These are phyloP conservation scores for Myripristis murdjan DNA, from an alignment of 2,797 vertebrate species.

Conservation along the genomic window DNA sequence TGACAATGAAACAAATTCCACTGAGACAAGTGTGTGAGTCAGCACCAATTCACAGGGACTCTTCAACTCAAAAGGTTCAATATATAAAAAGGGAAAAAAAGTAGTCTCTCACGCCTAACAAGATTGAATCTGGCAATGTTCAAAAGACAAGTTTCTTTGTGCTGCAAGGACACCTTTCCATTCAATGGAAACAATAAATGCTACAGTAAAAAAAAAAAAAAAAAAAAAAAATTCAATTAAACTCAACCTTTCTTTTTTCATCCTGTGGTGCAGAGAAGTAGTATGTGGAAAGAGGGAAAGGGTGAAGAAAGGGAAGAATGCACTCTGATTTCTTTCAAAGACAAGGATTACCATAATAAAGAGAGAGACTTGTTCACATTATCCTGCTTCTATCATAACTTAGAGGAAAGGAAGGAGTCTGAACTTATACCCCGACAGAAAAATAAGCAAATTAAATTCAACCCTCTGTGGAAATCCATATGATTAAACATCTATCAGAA, in stretches of 20 bases:
- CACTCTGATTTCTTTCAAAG: slow-evolving; percentile 44
- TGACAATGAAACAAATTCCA: slow-evolving; percentile 7
- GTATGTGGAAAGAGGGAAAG: background rate
- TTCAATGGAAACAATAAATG: slow-evolving; percentile 25
- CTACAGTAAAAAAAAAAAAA: no score
- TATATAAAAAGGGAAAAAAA: slow-evolving; percentile 1
- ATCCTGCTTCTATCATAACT: slow-evolving; percentile 31
- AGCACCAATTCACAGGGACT: background rate
- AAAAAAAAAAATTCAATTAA: slow-evolving; percentile 59
- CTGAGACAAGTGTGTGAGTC: background rate
- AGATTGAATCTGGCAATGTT: slow-evolving; percentile 21
- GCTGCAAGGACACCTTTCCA: slow-evolving; percentile 25
- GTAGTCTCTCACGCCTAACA: background rate
- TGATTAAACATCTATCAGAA: slow-evolving; percentile 49
- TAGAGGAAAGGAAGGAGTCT: slow-evolving; percentile 20
- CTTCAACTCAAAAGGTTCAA: slow-evolving; percentile 20
- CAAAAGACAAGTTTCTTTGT: slow-evolving; percentile 40
- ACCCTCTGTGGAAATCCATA: slow-evolving; percentile 54
- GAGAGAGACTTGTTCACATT: slow-evolving; percentile 21
- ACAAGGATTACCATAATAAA: slow-evolving; percentile 64
- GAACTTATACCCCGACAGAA: slow-evolving; percentile 30
- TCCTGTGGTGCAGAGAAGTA: slow-evolving; percentile 17
- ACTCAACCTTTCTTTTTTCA: slow-evolving; percentile 40
- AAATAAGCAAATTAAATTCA: slow-evolving; percentile 57
- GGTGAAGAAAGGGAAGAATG: background rate